Evolutionary conservation across 2,888 invertebrate genomes (phyloP).

Genomic region (Dryobota labecula): DNA sequence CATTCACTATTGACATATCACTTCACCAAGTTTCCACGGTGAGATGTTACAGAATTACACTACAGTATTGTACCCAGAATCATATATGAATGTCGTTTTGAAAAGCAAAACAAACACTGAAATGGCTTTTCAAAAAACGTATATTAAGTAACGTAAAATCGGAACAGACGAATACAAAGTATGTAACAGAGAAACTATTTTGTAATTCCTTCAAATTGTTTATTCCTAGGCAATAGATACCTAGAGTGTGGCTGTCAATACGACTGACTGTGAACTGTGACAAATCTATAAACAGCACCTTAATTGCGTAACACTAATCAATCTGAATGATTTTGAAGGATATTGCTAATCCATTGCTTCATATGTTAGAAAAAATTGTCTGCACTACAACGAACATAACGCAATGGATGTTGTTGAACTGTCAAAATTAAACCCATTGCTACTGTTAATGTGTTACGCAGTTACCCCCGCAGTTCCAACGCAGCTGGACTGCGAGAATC

Average conservation of each 20-base stretch:
- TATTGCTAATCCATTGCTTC: too few relatives aligned
- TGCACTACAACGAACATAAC: too few relatives aligned
- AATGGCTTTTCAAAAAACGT: neutral
- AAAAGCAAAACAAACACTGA: neutral
- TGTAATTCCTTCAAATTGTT: neutral
- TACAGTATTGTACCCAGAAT: neutral
- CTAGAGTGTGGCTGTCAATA: neutral
- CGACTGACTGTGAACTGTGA: constrained; percentile 9
- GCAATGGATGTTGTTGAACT: too few relatives aligned
- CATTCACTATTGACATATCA: neutral
- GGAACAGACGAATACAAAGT: neutral
- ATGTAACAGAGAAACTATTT: neutral
- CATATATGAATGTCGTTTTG: too few relatives aligned
- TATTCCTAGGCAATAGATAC: neutral
- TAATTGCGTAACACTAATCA: too few relatives aligned
- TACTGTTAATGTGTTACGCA: too few relatives aligned
- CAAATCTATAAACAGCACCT: too few relatives aligned
- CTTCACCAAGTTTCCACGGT: too few relatives aligned
- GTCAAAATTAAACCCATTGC: too few relatives aligned
- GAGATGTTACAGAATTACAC: neutral
- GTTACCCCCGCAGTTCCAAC: too few relatives aligned
- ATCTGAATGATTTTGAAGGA: too few relatives aligned
- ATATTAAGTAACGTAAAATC: neutral
- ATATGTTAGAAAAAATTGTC: too few relatives aligned
- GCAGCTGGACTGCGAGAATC: neutral